Evolutionary conservation across 2,113 vertebrate genomes (phyloP).

Genomic region (Hemichromis elongatus): DNA sequence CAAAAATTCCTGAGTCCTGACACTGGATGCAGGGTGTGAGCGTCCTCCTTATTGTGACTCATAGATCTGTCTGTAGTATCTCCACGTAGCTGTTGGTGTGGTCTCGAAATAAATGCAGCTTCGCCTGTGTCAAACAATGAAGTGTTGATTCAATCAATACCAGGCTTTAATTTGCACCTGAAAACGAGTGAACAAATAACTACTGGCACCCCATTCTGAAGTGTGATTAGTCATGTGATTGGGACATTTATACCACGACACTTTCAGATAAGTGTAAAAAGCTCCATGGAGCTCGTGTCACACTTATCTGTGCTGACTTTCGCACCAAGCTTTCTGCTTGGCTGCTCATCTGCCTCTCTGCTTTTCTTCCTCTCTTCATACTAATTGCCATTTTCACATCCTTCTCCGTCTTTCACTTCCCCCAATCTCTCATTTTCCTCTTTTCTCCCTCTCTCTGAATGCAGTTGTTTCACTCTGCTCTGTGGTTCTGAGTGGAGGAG

Average conservation of each 20-base stretch:
- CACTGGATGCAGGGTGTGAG: conserved; percentile 14
- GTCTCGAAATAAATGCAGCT: neutral
- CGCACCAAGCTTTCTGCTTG: conserved; percentile 16
- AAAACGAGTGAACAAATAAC: neutral
- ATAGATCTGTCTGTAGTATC: neutral
- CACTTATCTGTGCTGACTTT: conserved; percentile 3
- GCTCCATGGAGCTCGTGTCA: conserved; percentile 3
- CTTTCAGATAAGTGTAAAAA: conserved; percentile 29
- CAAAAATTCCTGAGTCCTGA: conserved; percentile 41
- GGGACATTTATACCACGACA: neutral
- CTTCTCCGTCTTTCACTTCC: neutral
- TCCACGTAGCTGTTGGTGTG: neutral
- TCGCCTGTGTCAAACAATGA: neutral
- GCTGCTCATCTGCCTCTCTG: neutral
- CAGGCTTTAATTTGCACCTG: conserved; percentile 54
- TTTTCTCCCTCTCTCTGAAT: neutral
- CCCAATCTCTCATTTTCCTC: neutral
- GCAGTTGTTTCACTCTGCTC: conserved; percentile 13
- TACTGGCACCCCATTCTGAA: neutral
- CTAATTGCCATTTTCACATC: neutral
- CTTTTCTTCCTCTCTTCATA: neutral
- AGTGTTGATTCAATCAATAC: conserved; percentile 26
- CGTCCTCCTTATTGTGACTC: conserved; percentile 35
- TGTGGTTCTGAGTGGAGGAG: neutral
- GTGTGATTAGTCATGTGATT: conserved; percentile 21